Evolutionary conservation across 2,797 vertebrate species (phyloP).

Genomic region (Falco peregrinus): DNA sequence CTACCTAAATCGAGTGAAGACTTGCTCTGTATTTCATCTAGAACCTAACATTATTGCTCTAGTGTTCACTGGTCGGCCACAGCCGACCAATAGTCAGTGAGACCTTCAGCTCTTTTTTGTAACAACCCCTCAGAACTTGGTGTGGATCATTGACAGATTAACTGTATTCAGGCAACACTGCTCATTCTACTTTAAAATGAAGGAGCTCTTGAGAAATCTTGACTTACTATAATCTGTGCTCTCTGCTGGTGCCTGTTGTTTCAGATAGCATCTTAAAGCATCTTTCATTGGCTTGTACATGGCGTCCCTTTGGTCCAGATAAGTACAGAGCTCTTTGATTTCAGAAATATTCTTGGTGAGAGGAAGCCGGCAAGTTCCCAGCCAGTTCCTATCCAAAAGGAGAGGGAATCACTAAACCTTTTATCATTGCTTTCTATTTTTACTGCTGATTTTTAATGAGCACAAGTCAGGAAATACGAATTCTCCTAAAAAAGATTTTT

Average conservation of each 20-base stretch:
- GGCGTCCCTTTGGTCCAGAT: constrained; percentile 71
- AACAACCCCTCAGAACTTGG: neutral
- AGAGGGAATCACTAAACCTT: neutral
- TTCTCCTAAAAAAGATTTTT: neutral
- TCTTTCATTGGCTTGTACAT: constrained; percentile 73
- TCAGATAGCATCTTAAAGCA: constrained; percentile 68
- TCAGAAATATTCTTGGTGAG: constrained; percentile 70
- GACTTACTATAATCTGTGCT: constrained; percentile 40
- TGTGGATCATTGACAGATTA: neutral
- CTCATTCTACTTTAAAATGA: neutral
- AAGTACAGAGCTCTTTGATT: constrained; percentile 70
- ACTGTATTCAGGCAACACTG: neutral
- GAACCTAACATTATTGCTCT: neutral
- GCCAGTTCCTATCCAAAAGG: constrained; percentile 69
- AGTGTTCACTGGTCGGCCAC: neutral
- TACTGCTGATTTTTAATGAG: neutral
- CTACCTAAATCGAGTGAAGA: neutral
- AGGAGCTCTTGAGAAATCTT: neutral
- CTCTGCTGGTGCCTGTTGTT: constrained; percentile 11
- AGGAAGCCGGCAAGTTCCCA: constrained; percentile 72
- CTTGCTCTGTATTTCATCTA: neutral
- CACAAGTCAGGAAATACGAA: neutral
- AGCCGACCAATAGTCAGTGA: neutral
- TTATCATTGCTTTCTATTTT: neutral
- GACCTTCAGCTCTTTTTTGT: neutral